Conservation (phyloP, 2,797 vertebrate species). For the Pelodytes ibericus region DNA sequence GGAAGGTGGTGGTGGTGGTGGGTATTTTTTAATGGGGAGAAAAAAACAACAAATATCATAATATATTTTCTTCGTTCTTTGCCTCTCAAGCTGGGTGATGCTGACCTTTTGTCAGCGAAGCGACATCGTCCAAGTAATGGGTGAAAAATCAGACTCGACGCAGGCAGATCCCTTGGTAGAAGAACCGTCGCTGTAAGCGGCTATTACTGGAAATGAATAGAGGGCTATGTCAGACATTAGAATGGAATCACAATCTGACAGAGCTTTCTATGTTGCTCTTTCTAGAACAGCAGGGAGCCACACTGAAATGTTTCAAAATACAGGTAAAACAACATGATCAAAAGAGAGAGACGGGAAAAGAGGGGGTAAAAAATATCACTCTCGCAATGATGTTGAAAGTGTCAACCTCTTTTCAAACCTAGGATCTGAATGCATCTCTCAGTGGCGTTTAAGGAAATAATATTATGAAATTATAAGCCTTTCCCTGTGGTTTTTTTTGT, state of each 20-base stretch:
- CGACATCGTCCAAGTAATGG: conserved; percentile 28
- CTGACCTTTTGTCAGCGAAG: conserved; percentile 34
- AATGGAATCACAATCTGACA: conserved; percentile 41
- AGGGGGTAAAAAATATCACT: not conserved
- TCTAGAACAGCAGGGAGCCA: conserved; percentile 44
- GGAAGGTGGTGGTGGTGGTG: not conserved
- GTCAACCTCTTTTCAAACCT: conserved; percentile 12
- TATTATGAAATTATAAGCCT: conserved; percentile 52
- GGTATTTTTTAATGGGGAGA: not conserved
- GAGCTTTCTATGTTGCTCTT: conserved; percentile 15
- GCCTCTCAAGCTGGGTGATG: conserved; percentile 9
- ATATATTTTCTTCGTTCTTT: not conserved
- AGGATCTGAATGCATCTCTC: conserved; percentile 25
- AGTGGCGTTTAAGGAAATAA: conserved; percentile 24
- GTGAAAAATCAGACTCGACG: conserved; percentile 21
- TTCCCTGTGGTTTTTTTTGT: conserved; percentile 10
- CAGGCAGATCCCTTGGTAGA: conserved; percentile 10
- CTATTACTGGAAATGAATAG: conserved; percentile 54
- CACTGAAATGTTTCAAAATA: conserved; percentile 51
- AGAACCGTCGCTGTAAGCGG: conserved; percentile 25
- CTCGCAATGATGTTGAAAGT: conserved; percentile 13
- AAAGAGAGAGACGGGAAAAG: conserved; percentile 15
- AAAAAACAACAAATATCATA: not conserved
- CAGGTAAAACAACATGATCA: conserved; percentile 46
- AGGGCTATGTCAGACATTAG: conserved; percentile 36